Base-by-base conservation (phyloP, 2,797 vertebrate genomes). In the Tokudaia muenninki region DNA sequence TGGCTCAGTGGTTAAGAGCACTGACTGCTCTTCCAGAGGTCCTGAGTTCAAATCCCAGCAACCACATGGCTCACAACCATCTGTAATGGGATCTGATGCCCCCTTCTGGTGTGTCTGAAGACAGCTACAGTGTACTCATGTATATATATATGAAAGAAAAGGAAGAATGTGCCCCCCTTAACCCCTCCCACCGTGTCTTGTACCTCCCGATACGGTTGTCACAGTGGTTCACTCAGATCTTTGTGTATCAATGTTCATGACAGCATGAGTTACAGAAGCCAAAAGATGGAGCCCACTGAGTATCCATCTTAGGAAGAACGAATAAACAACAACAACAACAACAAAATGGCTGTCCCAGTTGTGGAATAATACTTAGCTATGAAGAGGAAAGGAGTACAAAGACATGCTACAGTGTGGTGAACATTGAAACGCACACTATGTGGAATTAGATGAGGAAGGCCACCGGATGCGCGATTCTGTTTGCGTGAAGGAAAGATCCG, bases 371-470 rank as follows among this genome's bases (percentile, higher is more conserved):
- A 9, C 19, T 70, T 5, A 47, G 31, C 77, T 6, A 41, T 5
- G 14, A 41, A 93, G 72, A 90, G 61, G 41, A 79, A n/a, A 44
- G 37, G 57, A 14, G n/a, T 13, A 8, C 12, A 4, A 10, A n/a
- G 21, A 37, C 57, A 3, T 5, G 8, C 55, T 8, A 1, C n/a
- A 22, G 31, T 0, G 0, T 5, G 31, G 65, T 26, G 79, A 26
- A 11, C 14, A 21, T 0, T 21, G 52, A 47, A 31, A 63, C 31
- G 7, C 13, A 31, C 0, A 3, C n/a, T 11, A 16, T 17, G 6
- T 19, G 22, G 41, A 14, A 31, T 34, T 19, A 44, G 63, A 9
- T 29, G 24, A 16, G 34, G 24, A 86, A 37, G 13, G 31, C 13
- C 72, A 21, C 41, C 7, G 21, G 8, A 11, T 3, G 2, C 5